Evolutionary conservation across 2,113 vertebrate species (phyloP).

Genomic region (Phrynosoma blainvillii): DNA sequence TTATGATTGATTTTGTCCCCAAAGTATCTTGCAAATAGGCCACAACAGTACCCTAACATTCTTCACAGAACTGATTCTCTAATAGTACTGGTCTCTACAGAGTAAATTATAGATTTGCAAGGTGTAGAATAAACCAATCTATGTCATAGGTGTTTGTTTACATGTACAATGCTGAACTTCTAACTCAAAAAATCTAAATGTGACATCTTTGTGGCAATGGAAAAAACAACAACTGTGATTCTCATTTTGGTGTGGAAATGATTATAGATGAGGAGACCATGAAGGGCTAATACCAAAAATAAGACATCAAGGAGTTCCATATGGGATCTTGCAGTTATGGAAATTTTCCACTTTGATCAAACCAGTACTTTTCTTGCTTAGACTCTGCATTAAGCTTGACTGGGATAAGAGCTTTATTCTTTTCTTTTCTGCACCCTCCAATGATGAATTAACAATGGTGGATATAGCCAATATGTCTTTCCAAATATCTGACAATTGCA

Average conservation of each 20-base stretch:
- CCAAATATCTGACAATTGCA: not conserved
- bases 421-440: not conserved
- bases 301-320: not conserved
- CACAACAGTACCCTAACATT: not conserved
- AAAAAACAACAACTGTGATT: not conserved
- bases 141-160: too few relatives aligned
- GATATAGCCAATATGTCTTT: not conserved
- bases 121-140: not conserved
- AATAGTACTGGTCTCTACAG: too few relatives aligned
- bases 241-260: not conserved
- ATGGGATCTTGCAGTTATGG: not conserved
- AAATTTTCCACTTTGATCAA: not conserved
- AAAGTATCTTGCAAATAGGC: not conserved
- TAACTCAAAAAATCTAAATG: not conserved
- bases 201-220: not conserved
- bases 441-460: not conserved
- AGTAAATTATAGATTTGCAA: too few relatives aligned
- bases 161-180: not conserved
- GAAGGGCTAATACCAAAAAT: not conserved
- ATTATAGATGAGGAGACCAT: not conserved
- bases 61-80: not conserved
- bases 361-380: not conserved
- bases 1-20: not conserved
- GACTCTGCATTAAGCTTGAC: not conserved
- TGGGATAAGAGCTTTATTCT: not conserved